Base-by-base conservation (phyloP, 2,888 invertebrate species). In the Drosophila dives region DNA sequence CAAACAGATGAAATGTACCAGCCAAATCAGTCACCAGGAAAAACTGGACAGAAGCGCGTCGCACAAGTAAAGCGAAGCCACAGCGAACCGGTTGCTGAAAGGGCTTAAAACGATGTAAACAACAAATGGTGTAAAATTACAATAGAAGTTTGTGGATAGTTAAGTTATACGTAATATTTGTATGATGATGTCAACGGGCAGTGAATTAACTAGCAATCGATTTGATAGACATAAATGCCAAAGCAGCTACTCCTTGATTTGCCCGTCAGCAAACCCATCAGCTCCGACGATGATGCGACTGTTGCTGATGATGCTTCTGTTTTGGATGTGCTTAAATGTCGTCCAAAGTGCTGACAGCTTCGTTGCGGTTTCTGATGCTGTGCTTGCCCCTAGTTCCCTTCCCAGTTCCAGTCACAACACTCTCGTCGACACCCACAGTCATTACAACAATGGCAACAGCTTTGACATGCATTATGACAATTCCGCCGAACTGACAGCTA, bases 1-100 rank as follows among this genome's bases (percentile, higher is more conserved):
- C 71, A 74, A 75, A 63, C 71, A 70, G 84, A 83, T 83, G 74
- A 71, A 84, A 65, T 70, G 50, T 71, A 72, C 65, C 67, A 40
- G 60, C 51, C 70, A 62, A 56, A 73, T 72, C 87, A 84, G 77
- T 86, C 67, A 48, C 11, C 77, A 42, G 69, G 66, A 64, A 73
- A 72, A 89, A 67, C 60, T 76, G 75, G 59, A 65, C 64, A 34
- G 68, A 67, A 80, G 53, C 75, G 67, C 61, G 66, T 59, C 67
- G 64, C 72, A 75, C 42, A 72, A 54, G 26, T 59, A 36, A 59
- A 68, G 60, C 60, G 38, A 33, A 61, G 40, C 36, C 36, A 23
- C 63, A 51, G 23, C 51, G 33, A 62, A 56, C 50, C 51, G 49
- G 26, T 65, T 50, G 23, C 55, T n/a, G n/a, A 15, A 26, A 12